Base-by-base conservation (phyloP, 2,113 vertebrate genomes). In the Tretioscincus oriximinensis region DNA sequence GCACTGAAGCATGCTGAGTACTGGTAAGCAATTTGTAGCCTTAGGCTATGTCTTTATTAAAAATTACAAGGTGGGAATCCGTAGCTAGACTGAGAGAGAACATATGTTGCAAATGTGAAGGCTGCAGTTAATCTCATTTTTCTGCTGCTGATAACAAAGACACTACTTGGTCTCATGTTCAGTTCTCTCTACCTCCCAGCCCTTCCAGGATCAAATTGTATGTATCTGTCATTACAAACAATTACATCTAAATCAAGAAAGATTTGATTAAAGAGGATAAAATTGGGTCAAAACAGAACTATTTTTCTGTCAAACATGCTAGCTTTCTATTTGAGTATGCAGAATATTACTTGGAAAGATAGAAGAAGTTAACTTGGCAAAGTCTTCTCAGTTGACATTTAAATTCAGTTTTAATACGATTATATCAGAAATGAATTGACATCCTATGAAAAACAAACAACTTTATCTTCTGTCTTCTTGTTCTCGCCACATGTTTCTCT, bases 1-100 rank as follows among this genome's bases (percentile, higher is more conserved):
- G 88, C 89, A 90, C 76, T 86, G 92, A 88, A 89, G 92, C 92
- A 87, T 91, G 88, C n/a, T 87, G 88, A 90, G 88, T 88, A 87
- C 85, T 91, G 89, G 85, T 82, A 87, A 91, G 85, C 82, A 88
- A 92, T 92, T 92, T 90, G 88, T 91, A 89, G 89, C 93, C 91
- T 87, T 87, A 54, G 92, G 94, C 94, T 86, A 77, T 88, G 87
- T 89, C 88, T 89, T 90, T 86, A 91, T 90, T 87, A 91, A 90
- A 92, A 93, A 87, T 89, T 90, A 91, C 91, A 92, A 92, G 90
- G 90, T 90, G 87, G 84, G 87, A 90, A 87, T 90, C 88, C 87
- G 74, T 1, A 76, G 74, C 84, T 88, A 82, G 72, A 86, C 84
- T 81, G 83, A 81, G 82, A 91, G 84, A 72, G 82, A 91, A 87